Conservation (phyloP, 2,888 invertebrate species). For the Agonum fuliginosum region DNA sequence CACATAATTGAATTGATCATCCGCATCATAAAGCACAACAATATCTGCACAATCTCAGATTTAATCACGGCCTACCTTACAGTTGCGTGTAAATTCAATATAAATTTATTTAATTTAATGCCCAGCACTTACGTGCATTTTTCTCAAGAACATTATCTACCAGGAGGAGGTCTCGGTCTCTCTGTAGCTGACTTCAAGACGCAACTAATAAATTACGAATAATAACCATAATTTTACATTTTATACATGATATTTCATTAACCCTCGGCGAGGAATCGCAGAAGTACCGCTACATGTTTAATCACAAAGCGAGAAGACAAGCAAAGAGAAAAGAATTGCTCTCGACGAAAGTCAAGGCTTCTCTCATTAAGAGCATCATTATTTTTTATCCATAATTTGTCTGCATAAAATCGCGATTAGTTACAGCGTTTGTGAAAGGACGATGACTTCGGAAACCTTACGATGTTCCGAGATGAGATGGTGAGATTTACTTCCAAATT, state of each 20-base stretch:
- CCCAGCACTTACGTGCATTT: conserved; percentile 10
- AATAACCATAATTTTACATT: conserved; percentile 46
- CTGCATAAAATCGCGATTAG: conserved; percentile 32
- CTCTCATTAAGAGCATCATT: conserved; percentile 35
- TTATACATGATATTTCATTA: conserved; percentile 43
- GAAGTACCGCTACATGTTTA: conserved; percentile 37
- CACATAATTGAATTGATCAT: background rate
- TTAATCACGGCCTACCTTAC: background rate
- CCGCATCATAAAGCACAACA: conserved; percentile 13
- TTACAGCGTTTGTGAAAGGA: conserved; percentile 12
- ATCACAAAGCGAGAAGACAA: background rate
- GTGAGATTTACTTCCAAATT: too few relatives aligned
- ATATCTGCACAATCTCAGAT: conserved; percentile 4
- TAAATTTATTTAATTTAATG: conserved; percentile 42
- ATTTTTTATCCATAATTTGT: conserved; percentile 33
- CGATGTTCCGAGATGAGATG: too few relatives aligned
- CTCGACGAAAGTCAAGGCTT: conserved; percentile 5
- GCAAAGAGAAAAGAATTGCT: conserved; percentile 34
- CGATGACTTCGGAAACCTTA: conserved; percentile 15
- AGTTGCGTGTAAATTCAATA: conserved; percentile 30
- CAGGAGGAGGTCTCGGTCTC: conserved; percentile 31
- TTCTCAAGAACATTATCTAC: conserved; percentile 13
- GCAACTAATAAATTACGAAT: conserved; percentile 38
- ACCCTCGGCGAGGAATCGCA: conserved; percentile 14
- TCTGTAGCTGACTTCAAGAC: background rate